Base-by-base conservation (phyloP, 1,140 invertebrate genomes). In the Drosophila quadrilineata region DNA sequence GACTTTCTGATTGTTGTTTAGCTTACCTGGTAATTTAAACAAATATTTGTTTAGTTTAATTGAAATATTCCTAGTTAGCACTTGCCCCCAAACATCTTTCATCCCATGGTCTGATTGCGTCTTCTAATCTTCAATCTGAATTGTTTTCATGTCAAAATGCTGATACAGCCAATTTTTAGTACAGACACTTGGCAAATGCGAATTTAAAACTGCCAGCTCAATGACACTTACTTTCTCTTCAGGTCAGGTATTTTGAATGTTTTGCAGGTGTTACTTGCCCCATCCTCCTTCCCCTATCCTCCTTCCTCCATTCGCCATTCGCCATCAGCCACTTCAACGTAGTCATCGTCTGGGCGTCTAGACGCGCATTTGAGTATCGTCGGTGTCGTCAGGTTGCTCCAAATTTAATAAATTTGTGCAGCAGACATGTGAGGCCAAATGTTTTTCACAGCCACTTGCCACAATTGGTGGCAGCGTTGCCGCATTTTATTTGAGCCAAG, bases 331-430 rank as follows among this genome's bases (percentile, higher is more conserved):
- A 14, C 33, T 14, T 14, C 33, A 1, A 35, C 33, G 19, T 31
- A 17, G 19, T 3, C 50, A 66, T 24, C 33, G 68, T 72, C 68
- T 84, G 76, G 68, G 36, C 40, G 76, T 80, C 76, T 80, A 80
- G 76, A 80, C 76, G 43, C 14, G 35, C 50, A 45, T 48, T 35
- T 53, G 16, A 10, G 12, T 29, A 17, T 14, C 24, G 31, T 58
- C 40, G 41, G 31, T 29, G 21, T 14, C 24, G 31, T 58, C 40
- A 48, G 31, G 45, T 71, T 46, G 57, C 56, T 53, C 66, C 58
- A 74, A 56, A 38, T 73, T 82, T 64, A 59, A 84, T 84, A 76
- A 76, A 82, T 84, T 64, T 60, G 16, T n/a, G n/a, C 21, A 22
- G 19, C 14, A 68, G 64, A 63, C 66, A 66, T 53, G 68, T 58